Conservation (phyloP, 2,113 vertebrate genomes). For the Microtus oregoni region DNA sequence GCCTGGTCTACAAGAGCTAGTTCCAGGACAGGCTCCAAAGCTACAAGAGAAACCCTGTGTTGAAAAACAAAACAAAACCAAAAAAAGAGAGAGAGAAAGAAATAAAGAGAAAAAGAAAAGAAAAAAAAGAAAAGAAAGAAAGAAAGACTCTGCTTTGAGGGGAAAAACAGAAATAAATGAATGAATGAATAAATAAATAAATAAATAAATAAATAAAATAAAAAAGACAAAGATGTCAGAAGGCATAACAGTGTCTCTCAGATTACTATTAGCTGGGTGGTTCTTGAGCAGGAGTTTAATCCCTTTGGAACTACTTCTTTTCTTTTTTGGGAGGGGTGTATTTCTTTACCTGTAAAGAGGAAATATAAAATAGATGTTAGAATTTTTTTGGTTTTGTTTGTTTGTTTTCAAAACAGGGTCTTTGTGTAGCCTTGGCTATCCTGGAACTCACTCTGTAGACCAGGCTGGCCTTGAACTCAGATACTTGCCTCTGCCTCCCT, state of each 20-base stretch:
- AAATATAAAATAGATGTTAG: background rate
- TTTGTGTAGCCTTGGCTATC: background rate
- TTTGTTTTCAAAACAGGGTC: background rate
- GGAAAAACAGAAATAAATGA: background rate
- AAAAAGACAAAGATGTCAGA: background rate
- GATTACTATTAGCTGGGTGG: background rate
- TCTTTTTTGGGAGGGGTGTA: background rate
- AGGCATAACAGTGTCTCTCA: background rate
- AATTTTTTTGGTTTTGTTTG: background rate
- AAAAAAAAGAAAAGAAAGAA: background rate
- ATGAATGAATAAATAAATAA: background rate
- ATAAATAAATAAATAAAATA: background rate
- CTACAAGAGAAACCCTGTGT: too few relatives aligned
- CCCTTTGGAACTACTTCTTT: background rate
- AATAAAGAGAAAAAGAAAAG: background rate
- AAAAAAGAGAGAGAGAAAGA: too few relatives aligned
- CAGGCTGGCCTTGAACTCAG: background rate
- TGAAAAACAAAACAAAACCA: too few relatives aligned
- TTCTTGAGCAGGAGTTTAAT: background rate
- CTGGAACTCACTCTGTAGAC: background rate
- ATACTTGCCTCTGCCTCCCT: background rate
- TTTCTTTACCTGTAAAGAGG: conserved; percentile 30
- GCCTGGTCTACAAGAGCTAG: too few relatives aligned
- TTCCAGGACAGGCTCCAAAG: too few relatives aligned
- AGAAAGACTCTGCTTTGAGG: background rate